phyloP scores from a whole-genome alignment of 2,888 invertebrate species.

The Eupithecia exiguata region DNA sequence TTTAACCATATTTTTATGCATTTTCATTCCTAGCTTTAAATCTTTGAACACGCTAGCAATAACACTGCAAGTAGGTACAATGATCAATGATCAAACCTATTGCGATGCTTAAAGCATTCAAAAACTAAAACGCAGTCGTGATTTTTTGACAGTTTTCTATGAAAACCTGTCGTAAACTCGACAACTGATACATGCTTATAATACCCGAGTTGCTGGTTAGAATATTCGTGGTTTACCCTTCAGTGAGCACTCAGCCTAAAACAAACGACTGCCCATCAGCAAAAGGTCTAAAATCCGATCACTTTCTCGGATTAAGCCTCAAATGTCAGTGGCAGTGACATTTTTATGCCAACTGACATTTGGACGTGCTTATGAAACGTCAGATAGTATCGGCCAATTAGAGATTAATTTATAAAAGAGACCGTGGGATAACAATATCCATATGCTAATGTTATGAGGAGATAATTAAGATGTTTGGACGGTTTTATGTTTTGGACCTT shows the following conservation, averaged over 20 bases:
- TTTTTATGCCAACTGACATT: slow-evolving; percentile 81
- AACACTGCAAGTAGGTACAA: no score
- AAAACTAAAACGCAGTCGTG: no score
- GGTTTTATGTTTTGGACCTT: slow-evolving; percentile 23
- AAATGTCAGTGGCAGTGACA: slow-evolving; percentile 81
- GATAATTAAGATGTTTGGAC: slow-evolving; percentile 32
- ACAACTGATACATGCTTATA: no score
- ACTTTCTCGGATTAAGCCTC: slow-evolving; percentile 80
- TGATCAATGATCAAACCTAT: no score
- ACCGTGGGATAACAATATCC: slow-evolving; percentile 43
- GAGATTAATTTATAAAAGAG: slow-evolving; percentile 72
- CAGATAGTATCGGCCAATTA: slow-evolving; percentile 79
- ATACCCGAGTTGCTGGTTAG: no score
- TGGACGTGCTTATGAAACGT: slow-evolving; percentile 68
- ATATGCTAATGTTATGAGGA: slow-evolving; percentile 38
- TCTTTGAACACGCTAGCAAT: no score
- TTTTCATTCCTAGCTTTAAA: no score
- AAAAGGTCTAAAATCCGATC: slow-evolving; percentile 66
- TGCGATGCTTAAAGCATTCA: no score
- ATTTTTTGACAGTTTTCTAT: no score
- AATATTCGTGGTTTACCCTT: not conserved
- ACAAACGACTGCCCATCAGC: slow-evolving; percentile 43
- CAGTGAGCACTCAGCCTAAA: slow-evolving; percentile 29
- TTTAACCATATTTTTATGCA: no score
- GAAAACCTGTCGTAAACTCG: no score